Evolutionary conservation across 2,797 vertebrate genomes (phyloP), one percentile per base, ranked within the genome.

Genomic region (Chaunax sp.): DNA sequence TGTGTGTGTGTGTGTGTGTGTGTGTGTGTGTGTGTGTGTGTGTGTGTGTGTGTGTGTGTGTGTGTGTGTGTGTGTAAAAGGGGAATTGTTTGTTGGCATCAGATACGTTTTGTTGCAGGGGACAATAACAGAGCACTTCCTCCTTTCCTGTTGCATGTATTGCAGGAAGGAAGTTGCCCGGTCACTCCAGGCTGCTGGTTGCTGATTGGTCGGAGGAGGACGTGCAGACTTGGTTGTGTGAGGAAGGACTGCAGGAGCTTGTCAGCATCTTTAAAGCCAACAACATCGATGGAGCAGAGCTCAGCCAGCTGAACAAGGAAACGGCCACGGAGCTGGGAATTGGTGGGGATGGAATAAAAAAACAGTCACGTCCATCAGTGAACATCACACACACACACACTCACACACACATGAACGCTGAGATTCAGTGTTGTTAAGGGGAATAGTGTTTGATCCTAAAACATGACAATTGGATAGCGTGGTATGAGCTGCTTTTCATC

Each of bases 141-240:
- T 79, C 51, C 46, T 49, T 77, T 87, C 79, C 81, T 92, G 76
- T 89, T 76, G 57, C 83, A 62, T 80, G 49, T 65, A 83, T 83
- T 72, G 37, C 75, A 95, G 95, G 83, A 93, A 87, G 72, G 77
- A 72, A 76, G 62, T 25, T 40, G 26, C 64, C 43, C 9, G 79
- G 77, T 75, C 80, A 78, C 71, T 70, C 52, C 28, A 83, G 89
- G 66, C 76, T 75, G 47, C 84, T 92, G 88, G 64, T 90, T 43
- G 87, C 94, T 60, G 89, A 95, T 78, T 98, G 96, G 96, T 94
- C 95, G 16, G 95, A 96, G 84, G 94, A 94, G 0, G 94, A 96
- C 4, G 95, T 97, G 80, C 92, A 90, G 40, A 35, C 53, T 1
- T 96, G 96, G 96, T 93, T 97, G 23, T 35, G 75, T 18, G 87